These are phyloP conservation scores for Zaprionus ghesquierei DNA, from an alignment of 1,140 invertebrate species.

Conservation along the genomic window DNA sequence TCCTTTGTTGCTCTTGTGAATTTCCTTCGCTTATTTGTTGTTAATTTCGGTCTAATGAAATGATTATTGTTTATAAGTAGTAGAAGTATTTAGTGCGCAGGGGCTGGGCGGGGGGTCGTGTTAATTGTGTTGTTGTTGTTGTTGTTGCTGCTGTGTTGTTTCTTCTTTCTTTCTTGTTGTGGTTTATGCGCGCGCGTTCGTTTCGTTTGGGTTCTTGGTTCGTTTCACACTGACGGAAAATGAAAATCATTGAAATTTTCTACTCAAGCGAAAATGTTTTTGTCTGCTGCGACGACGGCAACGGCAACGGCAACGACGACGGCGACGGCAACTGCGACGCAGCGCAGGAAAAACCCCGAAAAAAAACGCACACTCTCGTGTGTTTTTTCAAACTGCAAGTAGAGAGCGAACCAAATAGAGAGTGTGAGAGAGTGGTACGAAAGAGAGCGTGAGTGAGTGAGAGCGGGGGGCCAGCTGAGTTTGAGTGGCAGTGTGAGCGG, in stretches of 20 bases:
- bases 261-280: constrained; percentile 66
- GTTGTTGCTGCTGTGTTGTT: not conserved
- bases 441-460: constrained; percentile 9
- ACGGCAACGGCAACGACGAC: constrained; percentile 2
- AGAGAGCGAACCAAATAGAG: not conserved
- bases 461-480: constrained; percentile 1
- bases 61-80: constrained; percentile 63
- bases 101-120: constrained; percentile 2
- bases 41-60: constrained; percentile 36
- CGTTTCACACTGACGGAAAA: constrained; percentile 71
- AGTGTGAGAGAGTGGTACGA: constrained; percentile 16
- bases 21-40: constrained; percentile 47
- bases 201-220: constrained; percentile 79
- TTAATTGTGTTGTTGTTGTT: constrained; percentile 59
- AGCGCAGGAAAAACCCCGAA: constrained; percentile 41
- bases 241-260: constrained; percentile 71
- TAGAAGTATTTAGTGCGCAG: not conserved
- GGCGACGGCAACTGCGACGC: constrained; percentile 15
- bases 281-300: constrained; percentile 41
- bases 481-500: not conserved
- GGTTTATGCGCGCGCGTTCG: constrained; percentile 70
- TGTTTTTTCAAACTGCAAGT: constrained; percentile 34
- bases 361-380: constrained; percentile 10
- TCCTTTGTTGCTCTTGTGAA: constrained; percentile 33
- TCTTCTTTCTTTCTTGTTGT: constrained; percentile 20